Evolutionary conservation across 2,888 invertebrate genomes (phyloP).

Genomic region (Lacanobia oleracea): DNA sequence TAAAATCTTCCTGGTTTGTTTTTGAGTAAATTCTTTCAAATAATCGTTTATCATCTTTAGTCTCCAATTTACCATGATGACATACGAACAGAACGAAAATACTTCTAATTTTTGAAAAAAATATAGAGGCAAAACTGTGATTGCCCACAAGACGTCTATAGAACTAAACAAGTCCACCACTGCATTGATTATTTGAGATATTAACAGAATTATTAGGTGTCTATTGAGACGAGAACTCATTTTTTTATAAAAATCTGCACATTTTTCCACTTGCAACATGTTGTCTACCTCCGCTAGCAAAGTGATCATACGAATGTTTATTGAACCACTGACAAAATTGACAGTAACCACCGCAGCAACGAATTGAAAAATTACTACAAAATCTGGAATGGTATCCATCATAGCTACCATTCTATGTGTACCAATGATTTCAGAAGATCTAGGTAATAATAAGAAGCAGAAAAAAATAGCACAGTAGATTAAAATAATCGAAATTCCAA

Average conservation of each 20-base stretch:
- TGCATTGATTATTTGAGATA: constrained; percentile 59
- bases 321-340: constrained; percentile 60
- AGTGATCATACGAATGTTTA: constrained; percentile 66
- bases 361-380: constrained; percentile 70
- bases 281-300: constrained; percentile 69
- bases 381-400: constrained; percentile 15
- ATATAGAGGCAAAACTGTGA: constrained; percentile 54
- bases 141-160: constrained; percentile 25
- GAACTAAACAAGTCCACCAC: constrained; percentile 57
- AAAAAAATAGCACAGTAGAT: constrained; percentile 18
- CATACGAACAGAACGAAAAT: constrained; percentile 71
- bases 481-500: constrained; percentile 27
- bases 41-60: constrained; percentile 74
- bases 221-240: constrained; percentile 55
- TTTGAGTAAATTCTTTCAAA: constrained; percentile 69
- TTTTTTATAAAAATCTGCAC: constrained; percentile 68
- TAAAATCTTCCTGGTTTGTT: constrained; percentile 58
- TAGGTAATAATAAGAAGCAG: constrained; percentile 46
- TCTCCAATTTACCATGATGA: constrained; percentile 70
- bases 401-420: background rate
- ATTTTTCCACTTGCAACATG: constrained; percentile 62
- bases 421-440: background rate
- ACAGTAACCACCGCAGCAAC: constrained; percentile 55
- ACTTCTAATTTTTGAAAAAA: constrained; percentile 74
- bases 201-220: constrained; percentile 52